Conservation (phyloP, 2,888 invertebrate species). For the Didymodactylos carnosus region DNA sequence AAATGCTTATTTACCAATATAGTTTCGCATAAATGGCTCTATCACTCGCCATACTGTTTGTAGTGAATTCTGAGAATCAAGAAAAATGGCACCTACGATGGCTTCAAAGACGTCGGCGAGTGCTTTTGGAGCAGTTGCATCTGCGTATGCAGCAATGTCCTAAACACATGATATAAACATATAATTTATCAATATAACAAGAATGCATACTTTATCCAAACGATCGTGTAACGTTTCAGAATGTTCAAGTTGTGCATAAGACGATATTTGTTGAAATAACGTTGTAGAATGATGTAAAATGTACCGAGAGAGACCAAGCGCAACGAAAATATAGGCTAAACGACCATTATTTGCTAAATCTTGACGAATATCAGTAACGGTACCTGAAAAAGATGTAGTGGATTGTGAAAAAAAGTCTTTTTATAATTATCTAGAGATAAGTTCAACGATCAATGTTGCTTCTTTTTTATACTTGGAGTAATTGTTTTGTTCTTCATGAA, state of each 20-base stretch:
- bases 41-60: constrained; percentile 7
- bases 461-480: constrained; percentile 5
- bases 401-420: not conserved
- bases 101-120: constrained; percentile 14
- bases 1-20: not conserved
- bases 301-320: constrained; percentile 3
- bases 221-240: not conserved
- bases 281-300: not conserved
- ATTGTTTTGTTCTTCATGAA: not conserved
- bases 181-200: too few species aligned
- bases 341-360: constrained; percentile 16
- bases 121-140: constrained; percentile 6
- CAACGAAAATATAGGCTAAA: constrained; percentile 15
- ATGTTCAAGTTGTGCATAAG: not conserved
- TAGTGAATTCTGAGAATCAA: constrained; percentile 4
- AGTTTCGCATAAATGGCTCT: not conserved
- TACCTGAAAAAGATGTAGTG: constrained; percentile 7
- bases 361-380: constrained; percentile 15
- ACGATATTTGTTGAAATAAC: not conserved
- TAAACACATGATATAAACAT: not conserved
- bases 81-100: constrained; percentile 9
- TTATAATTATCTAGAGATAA: too few species aligned
- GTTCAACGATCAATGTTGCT: not conserved
- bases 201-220: not conserved
- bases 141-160: not conserved